phyloP scores from a whole-genome alignment of 2,113 vertebrate species.

The Carassius carassius region DNA sequence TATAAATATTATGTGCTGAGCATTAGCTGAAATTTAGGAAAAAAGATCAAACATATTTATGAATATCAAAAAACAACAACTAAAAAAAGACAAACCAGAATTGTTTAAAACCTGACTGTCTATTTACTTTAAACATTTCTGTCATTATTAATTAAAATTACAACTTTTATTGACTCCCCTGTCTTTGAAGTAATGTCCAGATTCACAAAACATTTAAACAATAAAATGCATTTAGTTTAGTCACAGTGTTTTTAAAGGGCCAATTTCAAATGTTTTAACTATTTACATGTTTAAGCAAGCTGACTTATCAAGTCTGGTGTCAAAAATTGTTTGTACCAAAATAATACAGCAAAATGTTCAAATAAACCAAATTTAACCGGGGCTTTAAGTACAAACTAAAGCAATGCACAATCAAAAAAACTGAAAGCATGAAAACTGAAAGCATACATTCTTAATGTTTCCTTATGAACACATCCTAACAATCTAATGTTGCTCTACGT shows the following conservation, averaged over 20 bases:
- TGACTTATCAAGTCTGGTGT: neutral
- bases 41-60: neutral
- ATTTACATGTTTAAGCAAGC: neutral
- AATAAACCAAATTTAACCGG: slow-evolving; percentile 8
- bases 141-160: neutral
- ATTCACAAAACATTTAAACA: slow-evolving; percentile 11
- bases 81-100: neutral
- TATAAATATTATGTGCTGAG: neutral
- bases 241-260: neutral
- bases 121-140: neutral
- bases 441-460: slow-evolving; percentile 25
- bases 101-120: neutral
- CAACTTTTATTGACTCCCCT: neutral
- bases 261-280: neutral
- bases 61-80: neutral
- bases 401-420: neutral
- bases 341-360: slow-evolving; percentile 34
- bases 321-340: slow-evolving; percentile 23
- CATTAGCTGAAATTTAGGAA: neutral
- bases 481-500: neutral
- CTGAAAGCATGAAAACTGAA: neutral
- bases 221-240: neutral
- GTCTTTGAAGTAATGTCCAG: neutral
- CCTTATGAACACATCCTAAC: neutral
- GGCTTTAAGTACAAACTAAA: slow-evolving; percentile 3